Conservation (phyloP, 2,888 invertebrate species). For the Trichacis sp. region DNA sequence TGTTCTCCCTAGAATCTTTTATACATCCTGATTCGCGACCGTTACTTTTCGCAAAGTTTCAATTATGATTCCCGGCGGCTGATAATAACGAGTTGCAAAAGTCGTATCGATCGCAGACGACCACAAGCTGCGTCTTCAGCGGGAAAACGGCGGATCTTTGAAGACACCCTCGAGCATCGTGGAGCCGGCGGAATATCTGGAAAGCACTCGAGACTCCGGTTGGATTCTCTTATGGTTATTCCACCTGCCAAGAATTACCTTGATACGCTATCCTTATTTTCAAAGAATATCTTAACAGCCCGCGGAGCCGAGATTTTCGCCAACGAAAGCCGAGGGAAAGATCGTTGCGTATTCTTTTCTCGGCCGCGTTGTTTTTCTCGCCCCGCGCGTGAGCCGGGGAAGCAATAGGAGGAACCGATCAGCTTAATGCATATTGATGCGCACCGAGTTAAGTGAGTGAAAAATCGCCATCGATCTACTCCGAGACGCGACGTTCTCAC, state of each 20-base stretch:
- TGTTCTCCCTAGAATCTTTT: too few species aligned
- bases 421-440: conserved; percentile 69
- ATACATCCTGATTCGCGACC: too few species aligned
- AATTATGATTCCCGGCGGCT: not conserved
- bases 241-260: conserved; percentile 63
- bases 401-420: conserved; percentile 66
- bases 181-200: conserved; percentile 59
- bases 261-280: conserved; percentile 61
- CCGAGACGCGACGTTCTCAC: conserved; percentile 45
- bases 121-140: conserved; percentile 22
- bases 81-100: conserved; percentile 9
- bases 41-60: not conserved
- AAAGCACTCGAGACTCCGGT: conserved; percentile 53
- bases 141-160: conserved; percentile 55
- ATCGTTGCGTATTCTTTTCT: conserved; percentile 22
- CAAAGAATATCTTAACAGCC: conserved; percentile 63
- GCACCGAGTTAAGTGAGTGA: conserved; percentile 67
- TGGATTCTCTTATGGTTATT: conserved; percentile 66
- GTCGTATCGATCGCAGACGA: conserved; percentile 28
- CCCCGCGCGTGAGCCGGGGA: conserved; percentile 46
- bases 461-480: conserved; percentile 69
- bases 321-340: conserved; percentile 18
- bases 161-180: conserved; percentile 64
- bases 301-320: conserved; percentile 27
- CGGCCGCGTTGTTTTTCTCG: conserved; percentile 34